Base-by-base conservation (phyloP, 2,888 invertebrate species). In the Anthrax anthrax region DNA sequence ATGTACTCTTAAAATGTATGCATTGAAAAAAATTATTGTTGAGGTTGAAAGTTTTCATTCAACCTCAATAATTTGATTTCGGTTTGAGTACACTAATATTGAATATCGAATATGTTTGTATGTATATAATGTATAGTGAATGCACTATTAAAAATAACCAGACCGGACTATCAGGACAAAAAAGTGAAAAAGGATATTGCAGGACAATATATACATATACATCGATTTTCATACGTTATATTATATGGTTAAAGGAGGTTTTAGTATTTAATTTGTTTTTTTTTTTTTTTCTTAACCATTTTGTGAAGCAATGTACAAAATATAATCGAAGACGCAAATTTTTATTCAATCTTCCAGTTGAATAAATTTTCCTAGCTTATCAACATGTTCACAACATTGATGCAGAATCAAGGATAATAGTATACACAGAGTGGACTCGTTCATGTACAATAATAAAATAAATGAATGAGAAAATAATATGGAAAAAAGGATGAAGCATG, bases 301-400 rank as follows among this genome's bases (percentile, higher is more conserved):
- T 23, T 23, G 23, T 6, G 23, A 23, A 23, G 8, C 4, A 23
- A 23, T 6, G 23, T 4, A 23, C 10, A 36, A 1, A 13, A 9
- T 4, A 36, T 14, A 16, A 13, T 17, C 5, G 42, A 49, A 47
- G 60, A 64, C 59, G 56, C 65, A 63, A 63, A 63, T 63, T 63
- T n/a, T 63, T 64, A 65, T 63, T 65, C 63, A 65, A 65, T 63
- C 65, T 63, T 63, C 65, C 63, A 62, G 62, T 57, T 60, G 65
- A 63, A 53, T 63, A 60, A 50, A 47, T 46, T 51, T 55, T 52
- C 46, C 43, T 50, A 50, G 54, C 57, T 57, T 57, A 57, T 57
- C 57, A 56, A 52, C 47, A 51, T 53, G 48, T 52, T 48, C 51
- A 50, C 52, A 52, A 50, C 50, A 52, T 49, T 52, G 52, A 47